Evolutionary conservation across 2,888 invertebrate genomes (phyloP).

Genomic region (Drosophila fulvimacula): DNA sequence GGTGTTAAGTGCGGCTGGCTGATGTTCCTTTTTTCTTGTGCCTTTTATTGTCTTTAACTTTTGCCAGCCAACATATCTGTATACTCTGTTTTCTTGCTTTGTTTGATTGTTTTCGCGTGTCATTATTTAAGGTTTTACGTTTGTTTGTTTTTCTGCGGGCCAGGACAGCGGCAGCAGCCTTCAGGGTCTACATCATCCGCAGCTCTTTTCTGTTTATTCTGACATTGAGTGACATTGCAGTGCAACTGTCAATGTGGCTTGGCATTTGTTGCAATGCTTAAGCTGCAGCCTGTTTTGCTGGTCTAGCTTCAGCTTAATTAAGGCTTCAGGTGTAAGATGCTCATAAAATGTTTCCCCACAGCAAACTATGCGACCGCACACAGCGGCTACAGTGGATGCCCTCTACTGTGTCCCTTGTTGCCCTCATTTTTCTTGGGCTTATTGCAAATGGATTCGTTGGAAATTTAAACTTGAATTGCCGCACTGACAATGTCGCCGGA

Average conservation of each 20-base stretch:
- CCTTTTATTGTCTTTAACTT: constrained; percentile 73
- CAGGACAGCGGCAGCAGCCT: constrained; percentile 22
- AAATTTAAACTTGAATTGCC: constrained; percentile 60
- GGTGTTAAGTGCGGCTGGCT: constrained; percentile 76
- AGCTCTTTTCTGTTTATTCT: constrained; percentile 46
- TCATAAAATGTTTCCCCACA: constrained; percentile 58
- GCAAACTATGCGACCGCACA: constrained; percentile 66
- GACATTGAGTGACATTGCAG: constrained; percentile 79
- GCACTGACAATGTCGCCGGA: constrained; percentile 30
- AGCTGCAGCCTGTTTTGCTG: not conserved
- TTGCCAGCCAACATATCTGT: constrained; percentile 64
- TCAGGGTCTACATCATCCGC: not conserved
- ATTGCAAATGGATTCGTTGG: constrained; percentile 66
- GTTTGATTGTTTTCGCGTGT: constrained; percentile 75
- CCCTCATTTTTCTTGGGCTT: constrained; percentile 12
- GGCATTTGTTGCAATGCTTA: constrained; percentile 43
- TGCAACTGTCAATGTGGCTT: constrained; percentile 61
- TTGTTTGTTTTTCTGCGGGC: constrained; percentile 61
- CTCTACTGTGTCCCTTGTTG: not conserved
- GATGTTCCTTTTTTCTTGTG: constrained; percentile 23
- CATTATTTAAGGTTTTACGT: constrained; percentile 68
- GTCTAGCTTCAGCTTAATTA: constrained; percentile 65
- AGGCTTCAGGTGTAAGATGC: constrained; percentile 75
- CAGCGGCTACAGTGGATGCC: constrained; percentile 24
- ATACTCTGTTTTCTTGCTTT: constrained; percentile 46